Percentiles rank a stretch among this genome's conserved stretches.
These are phyloP conservation scores for Macrocentrus cingulum DNA, from an alignment of 1,140 invertebrate species.

Conservation along the genomic window DNA sequence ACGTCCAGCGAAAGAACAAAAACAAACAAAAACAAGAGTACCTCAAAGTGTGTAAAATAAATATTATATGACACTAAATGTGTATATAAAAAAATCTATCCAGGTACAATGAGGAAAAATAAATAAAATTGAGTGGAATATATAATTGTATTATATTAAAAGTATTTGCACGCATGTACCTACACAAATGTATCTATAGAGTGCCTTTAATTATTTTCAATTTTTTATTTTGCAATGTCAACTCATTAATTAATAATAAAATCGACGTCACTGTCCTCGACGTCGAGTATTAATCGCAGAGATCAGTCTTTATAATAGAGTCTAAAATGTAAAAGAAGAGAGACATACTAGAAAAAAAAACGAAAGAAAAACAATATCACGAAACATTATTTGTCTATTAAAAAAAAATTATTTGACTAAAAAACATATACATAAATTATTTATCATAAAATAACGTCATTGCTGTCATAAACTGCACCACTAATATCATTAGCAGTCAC, in stretches of 20 bases:
- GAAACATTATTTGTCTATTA: not conserved
- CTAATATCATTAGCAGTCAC: conserved; percentile 12
- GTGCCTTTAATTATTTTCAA: conserved; percentile 38
- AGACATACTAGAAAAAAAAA: conserved; percentile 9
- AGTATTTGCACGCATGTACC: conserved; percentile 32
- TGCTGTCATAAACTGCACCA: conserved; percentile 2
- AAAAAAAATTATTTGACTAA: no score
- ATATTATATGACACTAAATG: conserved; percentile 24
- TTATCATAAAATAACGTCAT: conserved; percentile 10
- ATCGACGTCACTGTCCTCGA: conserved; percentile 27
- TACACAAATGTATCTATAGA: conserved; percentile 32
- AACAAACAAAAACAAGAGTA: conserved; percentile 9
- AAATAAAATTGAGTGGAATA: conserved; percentile 16
- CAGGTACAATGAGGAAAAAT: conserved; percentile 19
- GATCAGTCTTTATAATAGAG: conserved; percentile 1
- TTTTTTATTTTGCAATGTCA: conserved; percentile 14
- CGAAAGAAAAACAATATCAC: conserved; percentile 1
- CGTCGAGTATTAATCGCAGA: conserved; percentile 22
- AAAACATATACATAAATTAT: conserved; percentile 1
- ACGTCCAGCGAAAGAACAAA: conserved; percentile 16
- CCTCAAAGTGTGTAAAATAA: conserved; percentile 26
- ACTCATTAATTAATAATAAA: not conserved
- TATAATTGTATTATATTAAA: conserved; percentile 23
- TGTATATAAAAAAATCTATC: conserved; percentile 31
- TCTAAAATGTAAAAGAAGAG: conserved; percentile 8